These are phyloP conservation scores for Holcopasites calliopsidis DNA, from an alignment of 1,140 invertebrate species.

Conservation along the genomic window DNA sequence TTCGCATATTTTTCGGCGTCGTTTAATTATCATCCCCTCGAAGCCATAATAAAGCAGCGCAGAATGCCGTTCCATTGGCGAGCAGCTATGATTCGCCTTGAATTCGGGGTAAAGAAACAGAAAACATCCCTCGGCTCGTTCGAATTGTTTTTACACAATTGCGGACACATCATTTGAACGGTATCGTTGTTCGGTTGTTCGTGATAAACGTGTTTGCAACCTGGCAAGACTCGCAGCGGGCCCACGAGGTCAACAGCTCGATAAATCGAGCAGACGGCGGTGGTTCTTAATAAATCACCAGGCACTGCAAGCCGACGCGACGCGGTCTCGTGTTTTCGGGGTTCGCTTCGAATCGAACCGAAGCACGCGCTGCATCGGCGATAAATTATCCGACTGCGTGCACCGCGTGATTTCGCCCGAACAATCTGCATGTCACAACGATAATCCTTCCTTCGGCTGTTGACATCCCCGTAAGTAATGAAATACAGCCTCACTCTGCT, in stretches of 20 bases:
- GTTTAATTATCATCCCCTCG: slow-evolving; percentile 54
- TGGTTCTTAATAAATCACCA: slow-evolving; percentile 44
- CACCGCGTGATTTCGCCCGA: background rate
- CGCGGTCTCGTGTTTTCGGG: slow-evolving; percentile 2
- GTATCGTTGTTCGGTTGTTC: background rate
- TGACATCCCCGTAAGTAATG: slow-evolving; percentile 19
- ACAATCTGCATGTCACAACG: slow-evolving; percentile 26
- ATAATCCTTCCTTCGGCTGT: slow-evolving; percentile 19
- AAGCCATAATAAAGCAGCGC: slow-evolving; percentile 46
- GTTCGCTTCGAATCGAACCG: background rate
- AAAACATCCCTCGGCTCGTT: too few relatives aligned
- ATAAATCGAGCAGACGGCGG: slow-evolving; percentile 13
- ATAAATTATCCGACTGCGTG: slow-evolving; percentile 38
- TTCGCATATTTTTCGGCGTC: slow-evolving; percentile 49
- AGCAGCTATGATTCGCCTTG: background rate
- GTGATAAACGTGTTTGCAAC: too few relatives aligned
- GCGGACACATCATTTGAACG: too few relatives aligned
- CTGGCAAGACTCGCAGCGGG: too few relatives aligned
- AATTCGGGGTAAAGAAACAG: slow-evolving; percentile 9
- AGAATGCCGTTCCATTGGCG: slow-evolving; percentile 33
- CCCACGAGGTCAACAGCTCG: too few relatives aligned
- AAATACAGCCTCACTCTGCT: background rate
- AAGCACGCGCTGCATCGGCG: background rate
- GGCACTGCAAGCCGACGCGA: background rate
- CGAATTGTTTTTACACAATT: too few relatives aligned